Evolutionary conservation across 2,888 invertebrate species (phyloP), one percentile per base, ranked within the genome.

Genomic region (Euclidia mi): DNA sequence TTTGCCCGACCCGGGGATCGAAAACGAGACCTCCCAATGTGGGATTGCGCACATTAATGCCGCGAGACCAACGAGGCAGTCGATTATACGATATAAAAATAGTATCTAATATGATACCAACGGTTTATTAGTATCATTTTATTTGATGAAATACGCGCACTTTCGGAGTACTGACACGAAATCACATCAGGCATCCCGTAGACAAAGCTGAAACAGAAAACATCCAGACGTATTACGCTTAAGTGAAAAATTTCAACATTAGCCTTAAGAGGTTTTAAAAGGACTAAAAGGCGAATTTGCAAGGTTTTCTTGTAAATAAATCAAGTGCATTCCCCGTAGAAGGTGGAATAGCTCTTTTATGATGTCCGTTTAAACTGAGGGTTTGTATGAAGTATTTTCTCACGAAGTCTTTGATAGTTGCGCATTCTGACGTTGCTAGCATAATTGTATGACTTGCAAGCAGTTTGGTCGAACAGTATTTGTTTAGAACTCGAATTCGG

Each of bases 251-350:
- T 65, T 63, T 61, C 66, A 68, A 63, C 67, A 66, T 71, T 65
- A 61, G 48, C 52, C 48, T 56, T 56, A 59, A 68, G 66, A 62
- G 52, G 14, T 70, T 47, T 59, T 56, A 57, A 68, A 65, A 64
- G 52, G 20, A 31, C 51, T 47, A 34, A 29, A 65, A 57, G 53
- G 60, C n/a, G 71, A 73, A 75, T 67, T 60, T 62, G 51, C 63
- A 64, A 77, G 71, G 65, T 79, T 84, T 84, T 74, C 77, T 76
- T 76, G 58, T 72, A 77, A 78, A 81, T 81, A 79, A 81, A 83
- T 79, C 74, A 71, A 67, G 76, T 72, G 76, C 73, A 81, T 80
- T 81, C 81, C 70, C 70, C 56, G 66, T 69, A 75, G 70, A 66
- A 59, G 69, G 57, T 65, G 76, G 69, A 81, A 82, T 75, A 71